Evolutionary conservation across 2,113 vertebrate species (phyloP).

Genomic region (Anthoscopus minutus): DNA sequence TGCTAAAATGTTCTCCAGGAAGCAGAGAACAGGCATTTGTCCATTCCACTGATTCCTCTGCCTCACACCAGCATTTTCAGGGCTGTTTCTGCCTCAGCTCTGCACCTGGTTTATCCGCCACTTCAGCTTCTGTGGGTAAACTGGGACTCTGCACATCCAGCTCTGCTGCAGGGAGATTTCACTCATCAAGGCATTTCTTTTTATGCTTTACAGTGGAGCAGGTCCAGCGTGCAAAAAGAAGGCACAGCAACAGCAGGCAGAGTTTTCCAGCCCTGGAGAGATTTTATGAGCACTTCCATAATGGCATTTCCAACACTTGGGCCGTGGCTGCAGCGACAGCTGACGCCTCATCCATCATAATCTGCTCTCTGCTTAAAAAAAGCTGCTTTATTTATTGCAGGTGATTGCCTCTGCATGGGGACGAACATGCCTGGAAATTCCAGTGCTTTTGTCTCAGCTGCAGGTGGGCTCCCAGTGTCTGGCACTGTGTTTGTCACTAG

Average conservation of each 20-base stretch:
- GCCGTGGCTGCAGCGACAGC: neutral
- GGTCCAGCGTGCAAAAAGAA: neutral
- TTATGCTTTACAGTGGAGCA: neutral
- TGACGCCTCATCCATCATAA: neutral
- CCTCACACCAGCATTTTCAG: neutral
- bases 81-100: neutral
- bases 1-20: neutral
- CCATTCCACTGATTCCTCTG: neutral
- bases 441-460: neutral
- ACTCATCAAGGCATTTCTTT: neutral
- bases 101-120: neutral
- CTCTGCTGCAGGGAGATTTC: neutral
- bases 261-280: neutral
- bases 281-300: neutral
- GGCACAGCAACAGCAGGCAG: neutral
- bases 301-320: conserved; percentile 3
- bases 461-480: fast-evolving
- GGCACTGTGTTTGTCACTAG: neutral
- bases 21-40: neutral
- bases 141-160: fast-evolving
- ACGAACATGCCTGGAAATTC: neutral
- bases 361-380: conserved; percentile 6
- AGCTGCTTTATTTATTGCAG: neutral
- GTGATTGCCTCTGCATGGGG: neutral
- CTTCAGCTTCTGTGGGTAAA: neutral